Conservation (phyloP, 1,140 invertebrate species). For the Calycopis cecrops region DNA sequence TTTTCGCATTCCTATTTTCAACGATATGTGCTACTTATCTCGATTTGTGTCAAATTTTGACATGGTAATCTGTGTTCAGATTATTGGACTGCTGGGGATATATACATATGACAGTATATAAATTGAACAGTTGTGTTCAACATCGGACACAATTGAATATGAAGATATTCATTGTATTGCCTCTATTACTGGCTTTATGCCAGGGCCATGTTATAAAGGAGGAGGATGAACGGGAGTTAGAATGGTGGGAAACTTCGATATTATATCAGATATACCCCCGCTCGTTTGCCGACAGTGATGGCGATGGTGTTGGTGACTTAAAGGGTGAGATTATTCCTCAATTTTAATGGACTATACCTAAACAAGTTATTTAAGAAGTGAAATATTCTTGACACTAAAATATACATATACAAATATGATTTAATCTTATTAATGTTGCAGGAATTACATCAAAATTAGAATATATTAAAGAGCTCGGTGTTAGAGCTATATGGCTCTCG, state of each 20-base stretch:
- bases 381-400: too few relatives aligned
- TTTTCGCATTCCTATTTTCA: too few relatives aligned
- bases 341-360: not conserved
- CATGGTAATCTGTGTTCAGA: not conserved
- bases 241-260: constrained; percentile 86
- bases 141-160: constrained; percentile 20
- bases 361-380: too few relatives aligned
- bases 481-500: constrained; percentile 81
- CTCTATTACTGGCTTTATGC: constrained; percentile 34
- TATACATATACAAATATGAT: too few relatives aligned
- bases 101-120: not conserved
- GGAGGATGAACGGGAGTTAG: constrained; percentile 39
- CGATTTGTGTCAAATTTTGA: not conserved
- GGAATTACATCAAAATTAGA: constrained; percentile 71
- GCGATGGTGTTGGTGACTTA: constrained; percentile 85
- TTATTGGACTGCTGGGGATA: not conserved
- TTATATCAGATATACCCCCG: constrained; percentile 88
- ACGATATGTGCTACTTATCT: not conserved
- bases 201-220: constrained; percentile 33
- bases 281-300: constrained; percentile 84
- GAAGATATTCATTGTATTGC: constrained; percentile 36
- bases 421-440: constrained; percentile 30
- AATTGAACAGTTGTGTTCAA: too few relatives aligned
- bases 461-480: constrained; percentile 74
- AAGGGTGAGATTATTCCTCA: constrained; percentile 70